Base-by-base conservation (phyloP, 2,888 invertebrate genomes). In the Bombylius discolor region DNA sequence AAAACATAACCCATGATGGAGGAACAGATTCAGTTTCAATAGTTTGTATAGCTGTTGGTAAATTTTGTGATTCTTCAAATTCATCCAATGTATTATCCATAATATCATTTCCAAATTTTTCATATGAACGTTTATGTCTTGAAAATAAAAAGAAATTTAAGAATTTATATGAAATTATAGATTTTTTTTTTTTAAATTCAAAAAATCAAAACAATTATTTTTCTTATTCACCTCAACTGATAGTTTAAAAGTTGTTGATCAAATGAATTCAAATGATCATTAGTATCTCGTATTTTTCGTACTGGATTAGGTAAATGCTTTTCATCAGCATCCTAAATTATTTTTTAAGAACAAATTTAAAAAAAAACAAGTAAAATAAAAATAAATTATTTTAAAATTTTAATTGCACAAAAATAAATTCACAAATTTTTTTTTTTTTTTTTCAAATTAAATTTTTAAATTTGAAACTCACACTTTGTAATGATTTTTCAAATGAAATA, bases 21-120 rank as follows among this genome's bases (percentile, higher is more conserved):
- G 55, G 55, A 55, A 55, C 46, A 4, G 55, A 50, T 23, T 55
- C 55, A 31, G 50, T 39, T 14, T 55, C 50, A 11, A 42, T 42
- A 5, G 12, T 42, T 42, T 42, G 36, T 3, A 55, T 31, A 9
- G 50, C 46, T 33, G 50, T n/a, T 36, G 50, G 50, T 11, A 34
- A 23, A 31, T 32, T 31, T 12, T 50, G 50, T 11, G 45, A 23
- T 39, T 32, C 36, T 12, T 50, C 36, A 31, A 55, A 31, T 13
- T 55, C 55, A 39, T 55, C 55, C 13, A 49, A 14, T 5, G 46
- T 46, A 14, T 49, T 49, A 13, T 55, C 55, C 9, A 31, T 5
- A 7, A 32, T 33, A 4, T 55, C 55, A 23, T 50, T 13, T 7
- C 45, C 47, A 31, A 50, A 45, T 31, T 50, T 13, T 7, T 34